phyloP scores from a whole-genome alignment of 2,888 invertebrate species.

The Drosophila flavopinicola region DNA sequence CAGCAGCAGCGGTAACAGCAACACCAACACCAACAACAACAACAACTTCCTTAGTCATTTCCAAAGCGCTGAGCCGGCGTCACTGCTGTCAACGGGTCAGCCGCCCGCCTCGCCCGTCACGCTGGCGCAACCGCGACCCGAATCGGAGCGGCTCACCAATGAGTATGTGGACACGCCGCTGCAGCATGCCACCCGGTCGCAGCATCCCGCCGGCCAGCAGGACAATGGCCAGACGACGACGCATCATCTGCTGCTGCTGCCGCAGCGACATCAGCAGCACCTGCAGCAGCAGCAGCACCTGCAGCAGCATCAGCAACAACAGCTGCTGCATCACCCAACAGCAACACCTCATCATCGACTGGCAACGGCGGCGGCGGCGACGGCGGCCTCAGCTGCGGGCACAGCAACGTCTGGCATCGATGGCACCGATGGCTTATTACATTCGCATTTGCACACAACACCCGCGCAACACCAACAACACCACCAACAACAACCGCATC shows the following conservation, averaged over 20 bases:
- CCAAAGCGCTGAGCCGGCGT: constrained; percentile 83
- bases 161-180: constrained; percentile 96
- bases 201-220: constrained; percentile 84
- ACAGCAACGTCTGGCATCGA: constrained; percentile 61
- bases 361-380: constrained; percentile 45
- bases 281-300: constrained; percentile 85
- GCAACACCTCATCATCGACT: constrained; percentile 65
- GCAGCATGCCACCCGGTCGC: constrained; percentile 85
- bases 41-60: constrained; percentile 83
- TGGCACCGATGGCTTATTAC: constrained; percentile 85
- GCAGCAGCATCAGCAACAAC: constrained; percentile 69
- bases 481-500: constrained; percentile 44
- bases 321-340: constrained; percentile 85
- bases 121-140: constrained; percentile 91
- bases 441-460: constrained; percentile 71
- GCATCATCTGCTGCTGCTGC: constrained; percentile 85
- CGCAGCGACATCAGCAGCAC: constrained; percentile 86
- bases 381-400: constrained; percentile 48
- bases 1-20: constrained; percentile 46
- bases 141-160: constrained; percentile 93
- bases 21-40: constrained; percentile 34
- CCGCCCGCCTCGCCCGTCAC: constrained; percentile 85
- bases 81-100: constrained; percentile 69
- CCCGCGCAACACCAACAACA: constrained; percentile 50
- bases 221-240: constrained; percentile 85